Evolutionary conservation across 2,888 invertebrate species (phyloP).

Genomic region (Drosophila setosimentum): DNA sequence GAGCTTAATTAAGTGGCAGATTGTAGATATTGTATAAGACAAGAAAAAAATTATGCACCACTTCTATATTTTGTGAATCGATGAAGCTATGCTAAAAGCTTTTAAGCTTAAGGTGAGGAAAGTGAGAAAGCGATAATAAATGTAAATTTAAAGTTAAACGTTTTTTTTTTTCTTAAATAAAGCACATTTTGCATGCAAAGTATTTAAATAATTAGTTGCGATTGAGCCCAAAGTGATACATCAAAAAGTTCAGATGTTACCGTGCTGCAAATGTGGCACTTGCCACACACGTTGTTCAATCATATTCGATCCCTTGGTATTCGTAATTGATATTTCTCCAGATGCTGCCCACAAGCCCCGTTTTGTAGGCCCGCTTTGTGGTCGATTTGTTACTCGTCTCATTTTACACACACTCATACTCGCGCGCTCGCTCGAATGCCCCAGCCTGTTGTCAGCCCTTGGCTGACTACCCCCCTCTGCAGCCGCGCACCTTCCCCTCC

Average conservation of each 20-base stretch:
- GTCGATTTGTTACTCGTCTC: conserved; percentile 68
- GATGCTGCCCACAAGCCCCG: conserved; percentile 45
- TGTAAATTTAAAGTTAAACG: neutral
- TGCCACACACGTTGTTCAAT: conserved; percentile 35
- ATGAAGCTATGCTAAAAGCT: neutral
- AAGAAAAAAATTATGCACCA: neutral
- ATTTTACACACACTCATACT: conserved; percentile 40
- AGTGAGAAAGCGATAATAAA: neutral
- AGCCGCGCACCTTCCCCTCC: neutral
- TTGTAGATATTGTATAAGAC: neutral
- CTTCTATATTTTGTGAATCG: neutral
- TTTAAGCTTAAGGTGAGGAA: neutral
- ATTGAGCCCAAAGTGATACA: conserved; percentile 17
- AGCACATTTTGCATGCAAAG: neutral
- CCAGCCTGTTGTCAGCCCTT: conserved; percentile 36
- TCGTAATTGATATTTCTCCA: conserved; percentile 48
- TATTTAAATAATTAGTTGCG: neutral
- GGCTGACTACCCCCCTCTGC: neutral
- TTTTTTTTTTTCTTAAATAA: neutral
- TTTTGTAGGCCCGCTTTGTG: conserved; percentile 61
- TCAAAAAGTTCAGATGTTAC: conserved; percentile 8
- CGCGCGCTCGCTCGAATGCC: neutral
- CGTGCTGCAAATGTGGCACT: conserved; percentile 22
- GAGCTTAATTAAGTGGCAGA: conserved; percentile 27
- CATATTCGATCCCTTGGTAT: conserved; percentile 7